phyloP scores from a whole-genome alignment of 2,113 vertebrate species.

The Cardinalis cardinalis region DNA sequence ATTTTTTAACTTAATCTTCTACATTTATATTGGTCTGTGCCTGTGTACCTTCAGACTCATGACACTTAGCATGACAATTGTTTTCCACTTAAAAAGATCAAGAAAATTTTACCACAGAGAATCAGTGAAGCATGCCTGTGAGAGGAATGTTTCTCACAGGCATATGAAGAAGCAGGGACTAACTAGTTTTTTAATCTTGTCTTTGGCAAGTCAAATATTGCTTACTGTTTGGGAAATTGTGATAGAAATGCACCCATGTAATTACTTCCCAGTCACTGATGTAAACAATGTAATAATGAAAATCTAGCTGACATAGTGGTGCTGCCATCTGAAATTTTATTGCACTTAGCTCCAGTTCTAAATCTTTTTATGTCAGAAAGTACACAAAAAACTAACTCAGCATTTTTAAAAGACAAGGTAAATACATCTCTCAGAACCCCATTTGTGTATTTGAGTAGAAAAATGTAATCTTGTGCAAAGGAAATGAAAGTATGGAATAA shows the following conservation, averaged over 20 bases:
- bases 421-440: background rate
- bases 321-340: background rate
- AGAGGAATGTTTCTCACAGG: fast-evolving
- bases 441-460: background rate
- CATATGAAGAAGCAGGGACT: background rate
- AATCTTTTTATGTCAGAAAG: background rate
- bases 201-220: background rate
- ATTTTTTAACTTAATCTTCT: background rate
- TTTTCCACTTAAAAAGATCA: background rate
- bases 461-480: background rate
- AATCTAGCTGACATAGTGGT: background rate
- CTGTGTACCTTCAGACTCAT: background rate
- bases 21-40: background rate
- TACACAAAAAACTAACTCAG: background rate
- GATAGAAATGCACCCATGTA: background rate
- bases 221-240: background rate
- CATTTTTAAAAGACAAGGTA: background rate
- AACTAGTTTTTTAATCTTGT: background rate
- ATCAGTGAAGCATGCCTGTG: background rate
- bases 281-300: background rate
- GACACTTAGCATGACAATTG: background rate
- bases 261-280: background rate
- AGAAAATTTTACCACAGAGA: background rate
- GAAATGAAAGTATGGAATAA: background rate
- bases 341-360: background rate